phyloP scores from a whole-genome alignment of 2,888 invertebrate genomes.

The Sialis lutaria region DNA sequence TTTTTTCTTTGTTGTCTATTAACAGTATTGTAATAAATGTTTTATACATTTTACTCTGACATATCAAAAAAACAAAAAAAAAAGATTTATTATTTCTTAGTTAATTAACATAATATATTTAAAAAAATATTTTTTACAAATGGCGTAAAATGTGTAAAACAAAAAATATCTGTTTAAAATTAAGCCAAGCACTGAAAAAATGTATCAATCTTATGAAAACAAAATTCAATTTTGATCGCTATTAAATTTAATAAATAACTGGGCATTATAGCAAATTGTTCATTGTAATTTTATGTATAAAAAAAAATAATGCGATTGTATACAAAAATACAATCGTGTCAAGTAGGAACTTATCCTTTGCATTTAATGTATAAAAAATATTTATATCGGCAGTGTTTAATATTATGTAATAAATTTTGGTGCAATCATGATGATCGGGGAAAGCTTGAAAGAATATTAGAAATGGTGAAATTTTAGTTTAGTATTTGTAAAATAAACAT shows the following conservation, averaged over 20 bases:
- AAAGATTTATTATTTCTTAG: not conserved
- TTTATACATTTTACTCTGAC: too few relatives aligned
- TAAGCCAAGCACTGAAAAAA: too few relatives aligned
- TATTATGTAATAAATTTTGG: not conserved
- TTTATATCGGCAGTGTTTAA: not conserved
- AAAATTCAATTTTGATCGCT: not conserved
- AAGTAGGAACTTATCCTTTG: conserved; percentile 7
- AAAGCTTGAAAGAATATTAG: too few relatives aligned
- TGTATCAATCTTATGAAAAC: too few relatives aligned
- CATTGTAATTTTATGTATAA: not conserved
- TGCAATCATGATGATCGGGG: too few relatives aligned
- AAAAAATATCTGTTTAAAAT: too few relatives aligned
- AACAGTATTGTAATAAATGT: too few relatives aligned
- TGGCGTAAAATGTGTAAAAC: too few relatives aligned
- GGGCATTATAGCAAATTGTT: conserved; percentile 2
- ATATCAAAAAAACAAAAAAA: not conserved
- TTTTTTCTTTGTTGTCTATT: too few relatives aligned
- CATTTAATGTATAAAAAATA: conserved; percentile 4
- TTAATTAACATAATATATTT: not conserved
- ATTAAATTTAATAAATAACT: not conserved
- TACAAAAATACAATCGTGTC: not conserved
- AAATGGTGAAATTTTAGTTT: too few relatives aligned
- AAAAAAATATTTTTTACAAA: not conserved
- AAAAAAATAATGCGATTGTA: not conserved
- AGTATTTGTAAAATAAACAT: too few relatives aligned